Percentiles rank a stretch among this genome's conserved stretches.
Evolutionary conservation across 2,113 vertebrate species (phyloP).

Genomic region (Phalacrocorax carbo): DNA sequence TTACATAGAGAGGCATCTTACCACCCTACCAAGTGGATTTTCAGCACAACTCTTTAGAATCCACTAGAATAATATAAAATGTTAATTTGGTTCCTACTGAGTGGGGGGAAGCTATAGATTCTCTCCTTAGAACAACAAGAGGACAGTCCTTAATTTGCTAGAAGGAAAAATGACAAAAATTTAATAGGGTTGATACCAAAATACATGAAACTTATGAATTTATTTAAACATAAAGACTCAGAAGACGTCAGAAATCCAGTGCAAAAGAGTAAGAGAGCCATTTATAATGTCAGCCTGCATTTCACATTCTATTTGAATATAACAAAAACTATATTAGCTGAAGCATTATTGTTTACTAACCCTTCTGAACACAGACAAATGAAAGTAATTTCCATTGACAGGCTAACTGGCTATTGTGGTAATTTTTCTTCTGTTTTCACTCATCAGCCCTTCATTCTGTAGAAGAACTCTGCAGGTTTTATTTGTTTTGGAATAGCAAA

Average conservation of each 20-base stretch:
- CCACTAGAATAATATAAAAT: not conserved
- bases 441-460: constrained; percentile 46
- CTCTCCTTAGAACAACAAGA: constrained; percentile 1
- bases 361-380: constrained; percentile 45
- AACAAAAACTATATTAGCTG: constrained; percentile 53
- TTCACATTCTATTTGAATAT: constrained; percentile 70
- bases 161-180: constrained; percentile 13
- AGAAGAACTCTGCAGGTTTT: constrained; percentile 34
- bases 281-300: constrained; percentile 56
- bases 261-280: not conserved
- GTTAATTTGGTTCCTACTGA: not conserved
- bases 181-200: constrained; percentile 7
- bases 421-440: constrained; percentile 46
- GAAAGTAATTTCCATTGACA: constrained; percentile 75
- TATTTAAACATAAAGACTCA: constrained; percentile 19
- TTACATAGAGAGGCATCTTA: not conserved
- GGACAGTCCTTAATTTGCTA: not conserved
- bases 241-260: constrained; percentile 25
- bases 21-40: not conserved
- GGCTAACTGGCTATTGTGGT: constrained; percentile 43
- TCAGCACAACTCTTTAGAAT: not conserved
- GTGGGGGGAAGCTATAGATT: not conserved
- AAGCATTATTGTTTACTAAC: constrained; percentile 67
- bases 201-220: not conserved
- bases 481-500: constrained; percentile 54